phyloP scores from a whole-genome alignment of 2,888 invertebrate species.

The Calameuta idolon region DNA sequence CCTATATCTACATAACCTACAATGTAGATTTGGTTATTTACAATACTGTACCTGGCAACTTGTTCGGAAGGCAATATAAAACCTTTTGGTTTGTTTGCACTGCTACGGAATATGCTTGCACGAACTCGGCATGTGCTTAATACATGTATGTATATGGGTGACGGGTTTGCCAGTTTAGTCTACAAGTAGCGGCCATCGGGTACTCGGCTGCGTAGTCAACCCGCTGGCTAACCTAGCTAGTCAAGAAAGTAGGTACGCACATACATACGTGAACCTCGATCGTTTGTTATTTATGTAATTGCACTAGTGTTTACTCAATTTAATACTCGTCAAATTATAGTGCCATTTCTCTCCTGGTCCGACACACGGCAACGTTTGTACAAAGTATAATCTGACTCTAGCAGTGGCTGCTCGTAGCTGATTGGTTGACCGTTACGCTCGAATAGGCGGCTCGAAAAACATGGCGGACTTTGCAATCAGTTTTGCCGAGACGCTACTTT shows the following conservation, averaged over 20 bases:
- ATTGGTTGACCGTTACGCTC: neutral
- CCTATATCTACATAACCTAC: neutral
- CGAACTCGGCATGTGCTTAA: too few species aligned
- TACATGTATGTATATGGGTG: too few species aligned
- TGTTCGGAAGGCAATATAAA: too few species aligned
- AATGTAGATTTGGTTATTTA: neutral
- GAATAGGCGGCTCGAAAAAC: neutral
- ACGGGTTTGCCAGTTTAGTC: too few species aligned
- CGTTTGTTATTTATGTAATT: slow-evolving; percentile 3
- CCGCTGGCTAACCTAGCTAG: neutral
- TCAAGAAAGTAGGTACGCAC: too few species aligned
- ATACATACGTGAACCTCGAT: neutral
- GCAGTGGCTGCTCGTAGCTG: neutral
- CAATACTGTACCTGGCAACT: too few species aligned
- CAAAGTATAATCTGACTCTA: neutral
- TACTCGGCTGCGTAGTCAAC: neutral
- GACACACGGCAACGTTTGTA: neutral
- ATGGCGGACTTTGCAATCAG: neutral
- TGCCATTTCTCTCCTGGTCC: neutral
- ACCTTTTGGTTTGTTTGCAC: too few species aligned
- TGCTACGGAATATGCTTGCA: too few species aligned
- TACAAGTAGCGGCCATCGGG: too few species aligned
- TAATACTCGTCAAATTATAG: neutral
- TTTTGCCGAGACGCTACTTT: neutral
- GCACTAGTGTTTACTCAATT: neutral